Conservation (phyloP, 2,888 invertebrate genomes). For the Torymus auratus region DNA sequence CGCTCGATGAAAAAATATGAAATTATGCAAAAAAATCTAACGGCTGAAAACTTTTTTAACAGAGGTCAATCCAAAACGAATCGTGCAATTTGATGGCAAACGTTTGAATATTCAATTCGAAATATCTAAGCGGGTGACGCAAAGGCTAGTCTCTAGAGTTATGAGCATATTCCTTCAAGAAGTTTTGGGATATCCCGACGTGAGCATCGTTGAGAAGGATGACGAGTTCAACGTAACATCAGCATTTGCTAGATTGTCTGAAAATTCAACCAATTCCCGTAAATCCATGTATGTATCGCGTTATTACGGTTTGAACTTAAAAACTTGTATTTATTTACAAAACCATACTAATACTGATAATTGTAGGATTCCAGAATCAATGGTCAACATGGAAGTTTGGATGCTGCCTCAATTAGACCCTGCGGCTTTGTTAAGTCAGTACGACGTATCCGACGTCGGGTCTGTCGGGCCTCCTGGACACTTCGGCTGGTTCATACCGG, state of each 20-base stretch:
- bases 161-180: constrained; percentile 80
- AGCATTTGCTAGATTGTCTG: constrained; percentile 73
- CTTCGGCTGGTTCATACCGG: constrained; percentile 83
- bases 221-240: constrained; percentile 75
- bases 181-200: constrained; percentile 77
- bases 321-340: not conserved
- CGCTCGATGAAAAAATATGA: not conserved
- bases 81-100: constrained; percentile 74
- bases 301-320: not conserved
- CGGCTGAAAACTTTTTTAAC: constrained; percentile 58
- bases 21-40: not conserved
- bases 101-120: constrained; percentile 78
- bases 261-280: constrained; percentile 58
- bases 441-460: constrained; percentile 78
- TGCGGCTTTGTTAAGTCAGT: constrained; percentile 73
- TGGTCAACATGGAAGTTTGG: constrained; percentile 86
- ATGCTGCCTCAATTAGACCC: constrained; percentile 81
- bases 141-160: constrained; percentile 79
- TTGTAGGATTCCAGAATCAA: constrained; percentile 76
- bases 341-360: not conserved
- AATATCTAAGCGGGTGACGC: constrained; percentile 78
- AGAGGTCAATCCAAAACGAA: constrained; percentile 78
- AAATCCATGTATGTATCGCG: constrained; percentile 67
- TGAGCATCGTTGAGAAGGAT: constrained; percentile 75
- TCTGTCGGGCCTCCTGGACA: constrained; percentile 79